Conservation (phyloP, 2,113 vertebrate species). For the Sylvilagus bachmani region DNA sequence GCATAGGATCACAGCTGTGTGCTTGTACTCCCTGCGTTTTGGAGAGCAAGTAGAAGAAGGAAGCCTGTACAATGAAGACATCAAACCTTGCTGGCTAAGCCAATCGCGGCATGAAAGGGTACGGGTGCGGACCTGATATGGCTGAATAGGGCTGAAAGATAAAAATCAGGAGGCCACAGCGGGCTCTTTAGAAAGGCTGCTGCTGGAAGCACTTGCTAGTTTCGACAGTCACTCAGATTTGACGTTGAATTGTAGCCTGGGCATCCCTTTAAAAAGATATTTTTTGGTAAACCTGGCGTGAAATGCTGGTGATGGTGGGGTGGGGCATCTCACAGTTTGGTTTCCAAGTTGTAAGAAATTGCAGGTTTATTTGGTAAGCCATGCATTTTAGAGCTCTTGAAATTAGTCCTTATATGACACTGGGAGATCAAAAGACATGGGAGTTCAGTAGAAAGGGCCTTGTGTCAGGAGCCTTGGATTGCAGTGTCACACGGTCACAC, state of each 20-base stretch:
- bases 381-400: not conserved
- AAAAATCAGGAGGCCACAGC: accelerated
- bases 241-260: not conserved
- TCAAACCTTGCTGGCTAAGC: not conserved
- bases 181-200: not conserved
- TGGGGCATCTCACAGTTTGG: not conserved
- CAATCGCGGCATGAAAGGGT: not conserved
- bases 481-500: accelerated
- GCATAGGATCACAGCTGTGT: not conserved
- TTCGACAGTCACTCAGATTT: not conserved
- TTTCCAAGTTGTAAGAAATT: not conserved
- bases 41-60: not conserved
- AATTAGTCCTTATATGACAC: not conserved
- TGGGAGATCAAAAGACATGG: not conserved
- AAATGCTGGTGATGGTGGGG: not conserved
- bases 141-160: not conserved
- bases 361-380: not conserved
- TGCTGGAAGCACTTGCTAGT: not conserved
- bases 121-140: not conserved
- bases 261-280: not conserved
- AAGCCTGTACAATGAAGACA: not conserved
- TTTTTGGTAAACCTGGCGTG: not conserved
- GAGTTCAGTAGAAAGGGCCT: not conserved
- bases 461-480: not conserved
- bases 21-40: not conserved